Evolutionary conservation across 2,888 invertebrate species (phyloP).

Genomic region (Drosophila hamatofila): DNA sequence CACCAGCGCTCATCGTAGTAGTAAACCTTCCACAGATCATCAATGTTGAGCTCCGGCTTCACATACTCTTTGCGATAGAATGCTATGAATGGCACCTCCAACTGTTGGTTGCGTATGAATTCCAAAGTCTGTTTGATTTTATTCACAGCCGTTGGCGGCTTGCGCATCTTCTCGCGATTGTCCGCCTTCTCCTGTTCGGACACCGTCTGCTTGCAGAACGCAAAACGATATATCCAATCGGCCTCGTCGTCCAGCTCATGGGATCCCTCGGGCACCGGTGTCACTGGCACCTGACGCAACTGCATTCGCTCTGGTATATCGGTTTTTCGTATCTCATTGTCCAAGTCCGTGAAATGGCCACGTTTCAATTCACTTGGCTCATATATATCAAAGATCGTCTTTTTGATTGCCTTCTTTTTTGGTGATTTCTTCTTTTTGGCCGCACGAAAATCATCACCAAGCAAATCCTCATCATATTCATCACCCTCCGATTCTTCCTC

Average conservation of each 20-base stretch:
- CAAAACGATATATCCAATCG: constrained; percentile 98
- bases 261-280: constrained; percentile 92
- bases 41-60: constrained; percentile 96
- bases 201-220: constrained; percentile 93
- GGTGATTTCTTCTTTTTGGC: constrained; percentile 91
- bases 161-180: constrained; percentile 86
- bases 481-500: constrained; percentile 91
- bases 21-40: constrained; percentile 99
- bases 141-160: constrained; percentile 90
- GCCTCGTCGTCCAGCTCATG: constrained; percentile 97
- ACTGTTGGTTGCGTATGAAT: constrained; percentile 97
- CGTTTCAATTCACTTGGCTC: constrained; percentile 99
- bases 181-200: constrained; percentile 89
- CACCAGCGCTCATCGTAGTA: constrained; percentile 98
- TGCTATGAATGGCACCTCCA: constrained; percentile 99
- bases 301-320: constrained; percentile 97
- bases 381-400: constrained; percentile 96
- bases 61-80: constrained; percentile 99
- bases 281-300: constrained; percentile 94
- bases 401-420: constrained; percentile 91
- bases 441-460: constrained; percentile 88
- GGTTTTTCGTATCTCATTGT: constrained; percentile 94
- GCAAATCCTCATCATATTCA: constrained; percentile 90
- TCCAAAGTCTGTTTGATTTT: constrained; percentile 97
- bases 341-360: constrained; percentile 97